Conservation (phyloP, 2,888 invertebrate species). For the Drosophila hamatofila region DNA sequence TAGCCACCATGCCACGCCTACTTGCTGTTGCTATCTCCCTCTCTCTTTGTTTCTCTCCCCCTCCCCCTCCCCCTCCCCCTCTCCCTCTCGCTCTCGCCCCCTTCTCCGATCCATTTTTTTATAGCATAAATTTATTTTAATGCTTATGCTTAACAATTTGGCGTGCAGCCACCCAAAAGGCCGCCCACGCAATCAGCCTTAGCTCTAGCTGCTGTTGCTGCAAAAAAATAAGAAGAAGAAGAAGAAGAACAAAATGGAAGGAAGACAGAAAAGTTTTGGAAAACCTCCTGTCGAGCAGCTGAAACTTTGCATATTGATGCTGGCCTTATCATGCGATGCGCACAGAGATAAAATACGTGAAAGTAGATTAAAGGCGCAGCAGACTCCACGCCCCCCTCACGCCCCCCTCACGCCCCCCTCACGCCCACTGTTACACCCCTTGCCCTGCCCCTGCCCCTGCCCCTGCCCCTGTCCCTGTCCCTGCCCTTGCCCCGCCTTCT, state of each 20-base stretch:
- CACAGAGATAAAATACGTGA: slow-evolving; percentile 62
- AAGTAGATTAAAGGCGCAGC: slow-evolving; percentile 63
- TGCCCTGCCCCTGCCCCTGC: neutral
- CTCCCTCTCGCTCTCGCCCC: neutral
- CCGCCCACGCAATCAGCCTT: slow-evolving; percentile 52
- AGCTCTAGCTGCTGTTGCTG: slow-evolving; percentile 35
- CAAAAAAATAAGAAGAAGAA: too few relatives aligned
- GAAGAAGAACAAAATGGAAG: neutral
- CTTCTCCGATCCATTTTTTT: slow-evolving; percentile 32
- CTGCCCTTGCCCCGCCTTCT: too few relatives aligned
- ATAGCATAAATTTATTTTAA: slow-evolving; percentile 81
- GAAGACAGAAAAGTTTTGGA: slow-evolving; percentile 40
- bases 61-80: neutral
- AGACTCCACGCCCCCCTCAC: neutral
- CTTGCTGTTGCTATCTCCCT: neutral
- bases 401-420: too few relatives aligned
- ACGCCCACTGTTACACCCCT: neutral
- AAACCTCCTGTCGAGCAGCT: slow-evolving; percentile 5
- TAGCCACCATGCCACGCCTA: neutral
- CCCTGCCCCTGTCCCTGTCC: neutral
- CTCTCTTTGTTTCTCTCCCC: neutral
- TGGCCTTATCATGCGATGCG: slow-evolving; percentile 20
- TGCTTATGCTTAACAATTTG: slow-evolving; percentile 80
- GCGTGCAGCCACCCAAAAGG: slow-evolving; percentile 43
- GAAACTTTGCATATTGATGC: slow-evolving; percentile 77